Evolutionary conservation across 2,888 invertebrate genomes (phyloP), one percentile per base, ranked within the genome.

Genomic region (Polydrusus pterygomalis): DNA sequence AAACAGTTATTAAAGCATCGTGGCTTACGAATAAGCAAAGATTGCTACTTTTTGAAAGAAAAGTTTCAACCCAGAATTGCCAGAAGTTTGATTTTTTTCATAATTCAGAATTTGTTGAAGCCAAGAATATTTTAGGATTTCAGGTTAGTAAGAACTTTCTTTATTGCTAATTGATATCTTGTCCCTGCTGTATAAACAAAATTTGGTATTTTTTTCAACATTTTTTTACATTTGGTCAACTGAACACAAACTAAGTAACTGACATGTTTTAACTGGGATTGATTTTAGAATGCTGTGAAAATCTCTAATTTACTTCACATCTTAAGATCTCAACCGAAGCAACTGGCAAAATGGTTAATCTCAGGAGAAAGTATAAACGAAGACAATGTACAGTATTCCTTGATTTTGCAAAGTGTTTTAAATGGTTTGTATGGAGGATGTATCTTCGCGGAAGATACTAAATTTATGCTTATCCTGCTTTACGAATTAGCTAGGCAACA

Each of bases 11-110:
- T 30, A 93, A 95, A 87, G 91, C 93, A 75, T 94, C 96, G 43
- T 98, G 97, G 96, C 92, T 97, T 77, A 94, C 95, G 77, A 93
- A 95, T 2, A 95, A 96, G 87, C 97, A 97, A 87, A 91, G 95
- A 80, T 92, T 95, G 79, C 93, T 82, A 92, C 95, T 78, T 90
- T 94, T 49, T 91, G 95, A 60, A 77, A 90, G 93, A 65, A 95
- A 95, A 83, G 91, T 92, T 64, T 93, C 95, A 25, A 94, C 96
- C 1, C 91, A 94, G 18, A 90, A 91, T 25, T 95, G 95, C 86
- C 93, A 94, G 81, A 90, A 92, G 80, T 91, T 93, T 54, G 91
- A 92, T 84, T 87, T 89, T 54, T 88, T 94, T 62, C 92, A 92
- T 80, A 90, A 90, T 77, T 89, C 90, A 0, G 87, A 88, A 54